phyloP scores from a whole-genome alignment of 2,797 vertebrate species.

The Cygnus olor region DNA sequence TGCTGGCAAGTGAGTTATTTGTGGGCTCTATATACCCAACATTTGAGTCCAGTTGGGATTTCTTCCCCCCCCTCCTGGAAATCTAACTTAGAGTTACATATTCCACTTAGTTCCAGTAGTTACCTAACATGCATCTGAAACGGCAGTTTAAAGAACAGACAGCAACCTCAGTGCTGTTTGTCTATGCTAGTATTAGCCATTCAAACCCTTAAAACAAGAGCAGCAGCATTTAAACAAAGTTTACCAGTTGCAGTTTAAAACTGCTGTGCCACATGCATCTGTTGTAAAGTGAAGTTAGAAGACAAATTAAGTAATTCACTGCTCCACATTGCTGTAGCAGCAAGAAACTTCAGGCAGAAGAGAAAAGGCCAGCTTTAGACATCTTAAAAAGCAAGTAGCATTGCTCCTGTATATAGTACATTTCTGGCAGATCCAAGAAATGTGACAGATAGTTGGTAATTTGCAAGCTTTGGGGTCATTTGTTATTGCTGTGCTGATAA shows the following conservation, averaged over 20 bases:
- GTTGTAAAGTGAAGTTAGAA: not conserved
- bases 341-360: not conserved
- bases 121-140: not conserved
- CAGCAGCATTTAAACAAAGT: not conserved
- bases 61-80: not conserved
- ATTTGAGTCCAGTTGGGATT: not conserved
- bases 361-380: not conserved
- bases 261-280: not conserved
- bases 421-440: not conserved
- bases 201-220: not conserved
- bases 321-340: not conserved
- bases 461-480: not conserved
- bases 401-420: not conserved
- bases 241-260: conserved; percentile 7
- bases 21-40: not conserved
- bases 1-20: not conserved
- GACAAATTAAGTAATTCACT: not conserved
- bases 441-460: not conserved
- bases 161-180: not conserved
- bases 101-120: not conserved
- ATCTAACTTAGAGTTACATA: not conserved
- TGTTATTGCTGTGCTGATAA: not conserved
- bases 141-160: not conserved
- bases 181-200: not conserved
- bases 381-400: not conserved